Evolutionary conservation across 92 coral and sea anemone genomes (phyloP).

Genomic region (Meandrina meandrites): DNA sequence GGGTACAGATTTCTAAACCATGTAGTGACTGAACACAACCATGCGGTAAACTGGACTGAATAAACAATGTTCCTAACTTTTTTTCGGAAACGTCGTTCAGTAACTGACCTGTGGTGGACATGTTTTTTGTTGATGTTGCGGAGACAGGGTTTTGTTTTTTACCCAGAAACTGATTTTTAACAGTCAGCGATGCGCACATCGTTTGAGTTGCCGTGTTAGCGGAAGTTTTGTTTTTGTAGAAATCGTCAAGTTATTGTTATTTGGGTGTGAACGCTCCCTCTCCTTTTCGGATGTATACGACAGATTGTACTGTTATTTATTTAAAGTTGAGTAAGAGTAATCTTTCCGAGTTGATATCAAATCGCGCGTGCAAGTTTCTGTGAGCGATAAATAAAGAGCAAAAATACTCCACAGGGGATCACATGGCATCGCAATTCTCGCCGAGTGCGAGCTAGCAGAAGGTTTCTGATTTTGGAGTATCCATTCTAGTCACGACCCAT

Average conservation of each 20-base stretch:
- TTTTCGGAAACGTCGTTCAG: not conserved
- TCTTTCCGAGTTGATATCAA: not conserved
- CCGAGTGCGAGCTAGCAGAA: no score
- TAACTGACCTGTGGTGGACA: not conserved
- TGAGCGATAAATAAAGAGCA: not conserved
- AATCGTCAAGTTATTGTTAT: not conserved
- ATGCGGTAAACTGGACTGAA: not conserved
- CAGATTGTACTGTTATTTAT: no score
- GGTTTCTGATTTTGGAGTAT: no score
- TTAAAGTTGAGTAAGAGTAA: not conserved
- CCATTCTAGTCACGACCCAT: no score
- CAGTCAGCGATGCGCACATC: not conserved
- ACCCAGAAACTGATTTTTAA: not conserved
- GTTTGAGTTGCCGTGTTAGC: not conserved
- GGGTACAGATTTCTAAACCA: slow-evolving; percentile 21
- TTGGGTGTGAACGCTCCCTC: not conserved
- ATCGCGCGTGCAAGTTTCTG: not conserved
- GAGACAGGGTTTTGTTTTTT: not conserved
- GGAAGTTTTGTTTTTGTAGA: not conserved
- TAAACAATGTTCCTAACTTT: not conserved
- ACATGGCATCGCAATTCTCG: no score
- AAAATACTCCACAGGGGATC: not conserved
- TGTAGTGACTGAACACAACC: not conserved
- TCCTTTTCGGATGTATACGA: not conserved
- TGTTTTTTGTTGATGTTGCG: not conserved